Conservation (phyloP, 1,140 invertebrate genomes). For the Prorops nasuta region DNA sequence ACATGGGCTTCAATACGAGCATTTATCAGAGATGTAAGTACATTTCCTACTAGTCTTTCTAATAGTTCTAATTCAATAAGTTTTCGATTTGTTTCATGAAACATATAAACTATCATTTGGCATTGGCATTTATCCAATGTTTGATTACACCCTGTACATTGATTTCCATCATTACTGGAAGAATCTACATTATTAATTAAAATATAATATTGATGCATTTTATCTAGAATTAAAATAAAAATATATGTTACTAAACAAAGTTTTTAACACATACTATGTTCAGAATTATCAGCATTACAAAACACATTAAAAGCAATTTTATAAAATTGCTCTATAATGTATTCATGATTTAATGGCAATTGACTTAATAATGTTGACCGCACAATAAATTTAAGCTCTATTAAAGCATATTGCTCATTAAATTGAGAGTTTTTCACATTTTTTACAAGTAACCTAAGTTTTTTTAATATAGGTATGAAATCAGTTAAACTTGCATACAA, state of each 20-base stretch:
- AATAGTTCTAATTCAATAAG: slow-evolving; percentile 74
- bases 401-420: slow-evolving; percentile 55
- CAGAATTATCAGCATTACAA: slow-evolving; percentile 54
- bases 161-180: slow-evolving; percentile 58
- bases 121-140: slow-evolving; percentile 73
- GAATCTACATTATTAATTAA: slow-evolving; percentile 41
- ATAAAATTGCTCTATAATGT: slow-evolving; percentile 74
- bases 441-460: slow-evolving; percentile 55
- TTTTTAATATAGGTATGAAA: slow-evolving; percentile 60
- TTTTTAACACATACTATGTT: slow-evolving; percentile 36
- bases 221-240: too few species aligned
- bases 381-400: slow-evolving; percentile 65
- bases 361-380: slow-evolving; percentile 69
- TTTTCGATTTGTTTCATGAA: slow-evolving; percentile 74
- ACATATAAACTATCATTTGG: slow-evolving; percentile 70
- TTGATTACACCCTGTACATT: slow-evolving; percentile 72
- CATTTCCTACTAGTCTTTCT: slow-evolving; percentile 76
- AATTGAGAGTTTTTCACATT: slow-evolving; percentile 43
- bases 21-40: slow-evolving; percentile 79
- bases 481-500: slow-evolving; percentile 60
- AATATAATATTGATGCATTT: slow-evolving; percentile 1
- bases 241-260: slow-evolving; percentile 17
- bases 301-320: slow-evolving; percentile 75
- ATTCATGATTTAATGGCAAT: slow-evolving; percentile 67
- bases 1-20: slow-evolving; percentile 78